phyloP scores from a whole-genome alignment of 2,797 vertebrate species.

The Syncerus caffer region DNA sequence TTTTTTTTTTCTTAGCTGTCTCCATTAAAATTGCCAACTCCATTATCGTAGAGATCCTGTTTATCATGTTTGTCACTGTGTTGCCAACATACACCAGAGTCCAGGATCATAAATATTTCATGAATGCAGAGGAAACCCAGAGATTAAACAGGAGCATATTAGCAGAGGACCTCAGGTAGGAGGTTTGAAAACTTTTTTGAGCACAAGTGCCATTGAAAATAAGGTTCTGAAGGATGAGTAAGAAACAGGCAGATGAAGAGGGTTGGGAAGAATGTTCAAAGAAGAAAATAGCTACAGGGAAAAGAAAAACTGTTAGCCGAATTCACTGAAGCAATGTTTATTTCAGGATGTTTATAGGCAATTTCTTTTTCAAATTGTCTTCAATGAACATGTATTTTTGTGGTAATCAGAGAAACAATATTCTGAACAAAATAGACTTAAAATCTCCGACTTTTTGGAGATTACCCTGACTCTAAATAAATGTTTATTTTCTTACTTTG shows the following conservation, averaged over 20 bases:
- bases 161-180: not conserved
- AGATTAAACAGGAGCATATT: not conserved
- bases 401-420: not conserved
- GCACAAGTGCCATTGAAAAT: not conserved
- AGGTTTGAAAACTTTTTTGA: not conserved
- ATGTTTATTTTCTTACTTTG: not conserved
- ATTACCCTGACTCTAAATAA: not conserved
- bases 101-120: constrained; percentile 9
- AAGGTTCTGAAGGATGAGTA: not conserved
- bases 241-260: not conserved
- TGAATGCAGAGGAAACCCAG: not conserved
- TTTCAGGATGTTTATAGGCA: not conserved
- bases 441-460: not conserved
- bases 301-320: not conserved
- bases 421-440: not conserved
- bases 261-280: not conserved
- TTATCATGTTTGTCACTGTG: not conserved
- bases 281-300: not conserved
- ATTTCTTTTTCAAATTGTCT: constrained; percentile 17
- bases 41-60: not conserved
- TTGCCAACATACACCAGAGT: not conserved
- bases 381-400: not conserved
- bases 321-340: not conserved
- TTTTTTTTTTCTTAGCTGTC: not conserved
- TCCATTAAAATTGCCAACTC: not conserved